Evolutionary conservation across 2,113 vertebrate species (phyloP).

Genomic region (Empidonax alnorum): DNA sequence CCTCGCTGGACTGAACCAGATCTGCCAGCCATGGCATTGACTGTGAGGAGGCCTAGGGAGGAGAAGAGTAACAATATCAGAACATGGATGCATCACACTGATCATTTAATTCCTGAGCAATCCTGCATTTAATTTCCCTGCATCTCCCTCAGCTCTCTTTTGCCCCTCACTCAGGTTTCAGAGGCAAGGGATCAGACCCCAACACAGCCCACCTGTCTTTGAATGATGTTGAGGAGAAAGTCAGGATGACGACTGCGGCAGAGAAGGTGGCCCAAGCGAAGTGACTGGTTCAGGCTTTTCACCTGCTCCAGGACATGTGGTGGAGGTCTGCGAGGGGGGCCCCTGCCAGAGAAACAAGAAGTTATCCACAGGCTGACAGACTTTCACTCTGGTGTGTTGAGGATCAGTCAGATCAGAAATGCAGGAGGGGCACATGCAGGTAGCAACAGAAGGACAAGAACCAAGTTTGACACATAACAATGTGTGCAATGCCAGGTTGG

Average conservation of each 20-base stretch:
- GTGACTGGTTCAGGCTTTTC: slow-evolving; percentile 92
- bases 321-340: slow-evolving; percentile 91
- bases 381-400: not conserved
- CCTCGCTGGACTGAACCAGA: slow-evolving; percentile 96
- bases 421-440: not conserved
- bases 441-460: not conserved
- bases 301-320: slow-evolving; percentile 93
- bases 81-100: not conserved
- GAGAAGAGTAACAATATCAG: not conserved
- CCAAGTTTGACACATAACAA: not conserved
- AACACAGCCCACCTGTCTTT: slow-evolving; percentile 85
- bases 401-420: not conserved
- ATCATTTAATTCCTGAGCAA: not conserved
- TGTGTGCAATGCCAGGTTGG: not conserved
- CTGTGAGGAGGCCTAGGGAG: slow-evolving; percentile 91
- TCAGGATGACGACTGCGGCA: slow-evolving; percentile 95
- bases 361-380: not conserved
- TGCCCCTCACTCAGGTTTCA: not conserved
- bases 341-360: slow-evolving; percentile 74
- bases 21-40: slow-evolving; percentile 99
- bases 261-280: slow-evolving; percentile 93
- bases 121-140: not conserved
- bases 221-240: slow-evolving; percentile 97
- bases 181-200: not conserved
- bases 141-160: not conserved